phyloP scores from a whole-genome alignment of 1,140 invertebrate genomes.

The Zaprionus vittiger region DNA sequence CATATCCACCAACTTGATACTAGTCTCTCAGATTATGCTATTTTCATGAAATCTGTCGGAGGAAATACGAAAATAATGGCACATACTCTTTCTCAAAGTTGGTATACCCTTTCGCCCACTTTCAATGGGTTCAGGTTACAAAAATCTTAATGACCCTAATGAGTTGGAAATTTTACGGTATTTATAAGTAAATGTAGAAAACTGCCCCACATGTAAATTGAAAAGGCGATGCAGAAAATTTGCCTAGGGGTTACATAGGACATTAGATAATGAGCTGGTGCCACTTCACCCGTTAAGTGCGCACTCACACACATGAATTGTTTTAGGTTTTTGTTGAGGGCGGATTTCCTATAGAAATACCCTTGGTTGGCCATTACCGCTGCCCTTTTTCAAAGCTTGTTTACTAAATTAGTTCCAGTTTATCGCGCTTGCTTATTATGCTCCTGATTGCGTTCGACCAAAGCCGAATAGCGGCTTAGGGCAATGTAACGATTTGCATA shows the following conservation, averaged over 20 bases:
- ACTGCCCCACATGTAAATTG: conserved; percentile 1
- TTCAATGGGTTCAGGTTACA: too few relatives aligned
- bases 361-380: conserved; percentile 33
- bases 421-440: conserved; percentile 60
- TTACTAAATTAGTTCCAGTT: conserved; percentile 73
- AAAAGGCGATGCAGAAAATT: neutral
- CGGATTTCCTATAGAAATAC: conserved; percentile 28
- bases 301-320: conserved; percentile 69
- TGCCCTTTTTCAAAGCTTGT: conserved; percentile 50
- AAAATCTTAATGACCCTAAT: conserved; percentile 6
- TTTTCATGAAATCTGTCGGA: too few relatives aligned
- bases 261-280: conserved; percentile 38
- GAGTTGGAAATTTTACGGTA: conserved; percentile 16
- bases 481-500: conserved; percentile 49
- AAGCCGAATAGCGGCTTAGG: conserved; percentile 28
- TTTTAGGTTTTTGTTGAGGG: conserved; percentile 48
- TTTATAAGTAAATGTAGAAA: conserved; percentile 10
- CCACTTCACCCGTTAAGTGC: conserved; percentile 71
- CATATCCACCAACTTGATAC: too few relatives aligned
- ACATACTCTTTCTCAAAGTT: too few relatives aligned
- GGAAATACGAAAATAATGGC: too few relatives aligned
- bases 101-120: too few relatives aligned
- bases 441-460: conserved; percentile 26
- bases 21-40: too few relatives aligned
- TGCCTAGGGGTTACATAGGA: neutral